These are phyloP conservation scores for Drosophila repleta DNA, from an alignment of 1,140 invertebrate species.

Conservation along the genomic window DNA sequence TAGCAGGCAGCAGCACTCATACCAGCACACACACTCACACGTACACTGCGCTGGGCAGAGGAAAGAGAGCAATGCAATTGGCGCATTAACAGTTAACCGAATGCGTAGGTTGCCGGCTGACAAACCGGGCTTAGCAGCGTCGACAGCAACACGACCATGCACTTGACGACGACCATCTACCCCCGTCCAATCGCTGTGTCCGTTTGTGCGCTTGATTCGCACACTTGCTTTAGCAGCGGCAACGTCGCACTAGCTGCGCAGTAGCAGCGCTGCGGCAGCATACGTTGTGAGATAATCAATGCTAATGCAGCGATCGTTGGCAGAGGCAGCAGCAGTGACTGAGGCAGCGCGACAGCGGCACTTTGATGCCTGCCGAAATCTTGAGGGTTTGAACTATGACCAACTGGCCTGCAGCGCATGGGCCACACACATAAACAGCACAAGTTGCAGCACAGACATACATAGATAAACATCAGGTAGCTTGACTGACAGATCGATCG, in stretches of 20 bases:
- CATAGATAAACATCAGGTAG: constrained; percentile 44
- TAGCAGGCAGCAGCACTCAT: background rate
- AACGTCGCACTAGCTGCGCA: background rate
- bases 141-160: constrained; percentile 9
- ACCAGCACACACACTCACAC: constrained; percentile 3
- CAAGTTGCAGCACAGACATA: constrained; percentile 12
- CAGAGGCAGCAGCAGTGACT: background rate
- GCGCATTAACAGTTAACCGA: constrained; percentile 35
- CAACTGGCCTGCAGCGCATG: constrained; percentile 19
- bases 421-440: constrained; percentile 22
- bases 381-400: constrained; percentile 19
- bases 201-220: constrained; percentile 23
- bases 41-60: constrained; percentile 1
- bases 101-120: constrained; percentile 34
- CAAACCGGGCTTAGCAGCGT: constrained; percentile 29
- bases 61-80: constrained; percentile 21
- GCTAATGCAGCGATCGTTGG: constrained; percentile 14
- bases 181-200: background rate
- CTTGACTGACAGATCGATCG: constrained; percentile 21
- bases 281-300: constrained; percentile 24
- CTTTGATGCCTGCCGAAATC: constrained; percentile 42
- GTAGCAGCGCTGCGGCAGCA: background rate
- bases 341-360: constrained; percentile 16
- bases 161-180: constrained; percentile 20
- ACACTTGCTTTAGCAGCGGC: constrained; percentile 4